Base-by-base conservation (phyloP, 2,888 invertebrate genomes). In the Hermaeophaga mercurialis region DNA sequence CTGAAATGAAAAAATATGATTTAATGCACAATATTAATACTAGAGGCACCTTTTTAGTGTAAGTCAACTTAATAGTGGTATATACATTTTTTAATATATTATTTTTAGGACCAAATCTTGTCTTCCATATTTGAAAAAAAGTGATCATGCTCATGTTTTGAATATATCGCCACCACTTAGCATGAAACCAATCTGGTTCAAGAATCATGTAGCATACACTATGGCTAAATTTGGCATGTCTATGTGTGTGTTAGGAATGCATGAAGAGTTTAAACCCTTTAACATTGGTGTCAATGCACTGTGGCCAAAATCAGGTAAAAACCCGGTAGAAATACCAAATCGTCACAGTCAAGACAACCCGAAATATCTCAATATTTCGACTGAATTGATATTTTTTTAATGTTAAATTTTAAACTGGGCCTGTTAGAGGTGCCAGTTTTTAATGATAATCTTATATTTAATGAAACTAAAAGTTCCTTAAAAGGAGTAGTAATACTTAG, bases 181-280 rank as follows among this genome's bases (percentile, higher is more conserved):
- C 75, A 84, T 98, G 88, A 84, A 86, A 66, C 86, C 94, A 0
- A 81, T 85, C 66, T 98, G 98, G 98, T 96, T 98, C 75, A 85
- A 86, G 46, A 82, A 89, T 63, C 92, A 96, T 78, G 91, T 95
- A 41, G 97, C 96, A 0, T 98, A 99, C 78, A 96, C 97, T 0
- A 97, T 97, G 89, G 94, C 98, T 1, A 98, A 98, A 75, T 98
- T 95, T 76, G 97, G 96, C 15, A 97, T 97, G 97, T 96, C 96
- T 0, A 93, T 98, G 94, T 97, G 96, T 77, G 96, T 92, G 1
- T 80, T 98, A 9, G 97, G 98, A 11, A 96, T 97, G 94, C 85
- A 95, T n/a, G 91, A 90, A 62, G 98, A 98, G 80, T 91, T 96
- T 71, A 87, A 85, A 69, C 82, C 84, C 0, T 84, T 84, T 65